These are phyloP conservation scores for Tautogolabrus adspersus DNA, from an alignment of 2,113 vertebrate species.

Conservation along the genomic window DNA sequence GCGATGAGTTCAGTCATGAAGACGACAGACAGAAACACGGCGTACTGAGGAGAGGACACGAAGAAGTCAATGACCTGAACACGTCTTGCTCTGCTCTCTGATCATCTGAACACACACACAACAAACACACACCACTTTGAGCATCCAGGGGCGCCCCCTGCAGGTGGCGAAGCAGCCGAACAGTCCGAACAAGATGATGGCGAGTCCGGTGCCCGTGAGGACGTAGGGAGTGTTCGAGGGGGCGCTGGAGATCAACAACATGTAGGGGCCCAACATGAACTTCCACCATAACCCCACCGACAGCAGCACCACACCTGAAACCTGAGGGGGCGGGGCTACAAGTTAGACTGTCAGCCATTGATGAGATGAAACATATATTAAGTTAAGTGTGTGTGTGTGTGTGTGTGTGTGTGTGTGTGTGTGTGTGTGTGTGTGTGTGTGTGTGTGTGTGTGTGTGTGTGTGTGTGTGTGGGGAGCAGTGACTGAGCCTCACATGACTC, in stretches of 20 bases:
- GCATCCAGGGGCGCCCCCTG: slow-evolving; percentile 94
- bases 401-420: background rate
- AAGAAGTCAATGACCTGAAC: background rate
- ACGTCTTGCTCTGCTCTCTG: too few species aligned
- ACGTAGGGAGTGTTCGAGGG: slow-evolving; percentile 91
- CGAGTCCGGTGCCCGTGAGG: slow-evolving; percentile 88
- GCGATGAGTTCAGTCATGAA: slow-evolving; percentile 97
- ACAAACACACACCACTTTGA: slow-evolving; percentile 88
- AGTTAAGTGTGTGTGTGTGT: background rate
- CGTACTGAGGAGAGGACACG: slow-evolving; percentile 86
- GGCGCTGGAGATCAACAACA: slow-evolving; percentile 87
- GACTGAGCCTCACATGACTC: slow-evolving; percentile 29
- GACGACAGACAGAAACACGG: slow-evolving; percentile 94
- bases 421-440: background rate
- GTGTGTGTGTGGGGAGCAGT: background rate
- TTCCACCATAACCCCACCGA: slow-evolving; percentile 93
- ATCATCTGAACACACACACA: too few species aligned
- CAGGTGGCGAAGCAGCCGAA: slow-evolving; percentile 96
- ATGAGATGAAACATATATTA: too few species aligned
- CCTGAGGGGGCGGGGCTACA: slow-evolving; percentile 73
- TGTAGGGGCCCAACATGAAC: slow-evolving; percentile 91
- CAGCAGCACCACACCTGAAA: slow-evolving; percentile 93
- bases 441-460: slow-evolving; percentile 1
- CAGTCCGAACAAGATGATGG: slow-evolving; percentile 92
- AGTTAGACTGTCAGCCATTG: background rate